phyloP scores from a whole-genome alignment of 1,140 invertebrate genomes.

The Onthophagus taurus region DNA sequence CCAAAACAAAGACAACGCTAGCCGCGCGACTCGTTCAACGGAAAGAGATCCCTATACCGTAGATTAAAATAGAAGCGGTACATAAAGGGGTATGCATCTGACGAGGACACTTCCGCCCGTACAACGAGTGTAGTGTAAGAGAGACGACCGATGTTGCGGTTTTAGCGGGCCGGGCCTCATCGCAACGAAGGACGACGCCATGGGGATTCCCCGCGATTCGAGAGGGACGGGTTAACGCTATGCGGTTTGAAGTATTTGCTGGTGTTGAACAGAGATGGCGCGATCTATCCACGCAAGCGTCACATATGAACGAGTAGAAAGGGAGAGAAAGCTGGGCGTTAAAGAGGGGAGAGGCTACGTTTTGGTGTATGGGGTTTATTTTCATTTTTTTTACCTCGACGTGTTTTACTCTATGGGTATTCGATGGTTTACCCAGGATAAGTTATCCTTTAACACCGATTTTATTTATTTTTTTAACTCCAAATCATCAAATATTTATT shows the following conservation, averaged over 20 bases:
- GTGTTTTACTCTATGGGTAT: too few relatives aligned
- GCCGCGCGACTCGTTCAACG: constrained; percentile 10
- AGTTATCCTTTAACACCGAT: too few relatives aligned
- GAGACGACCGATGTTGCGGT: constrained; percentile 34
- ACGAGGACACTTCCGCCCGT: constrained; percentile 23
- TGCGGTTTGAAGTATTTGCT: constrained; percentile 29
- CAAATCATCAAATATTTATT: too few relatives aligned
- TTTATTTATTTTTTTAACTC: too few relatives aligned
- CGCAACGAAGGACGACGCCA: constrained; percentile 33
- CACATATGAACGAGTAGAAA: constrained; percentile 32
- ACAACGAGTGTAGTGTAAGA: constrained; percentile 18
- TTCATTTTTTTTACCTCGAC: too few relatives aligned
- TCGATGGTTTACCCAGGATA: too few relatives aligned
- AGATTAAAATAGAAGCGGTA: constrained; percentile 39
- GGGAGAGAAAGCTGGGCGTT: constrained; percentile 19
- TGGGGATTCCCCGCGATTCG: constrained; percentile 25
- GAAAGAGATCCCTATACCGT: constrained; percentile 25
- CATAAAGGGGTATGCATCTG: constrained; percentile 34
- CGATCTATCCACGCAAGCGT: constrained; percentile 33
- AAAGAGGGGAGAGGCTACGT: too few relatives aligned
- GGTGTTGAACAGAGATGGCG: constrained; percentile 24
- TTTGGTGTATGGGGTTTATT: too few relatives aligned
- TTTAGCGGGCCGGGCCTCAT: constrained; percentile 34
- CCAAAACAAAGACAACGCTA: constrained; percentile 16
- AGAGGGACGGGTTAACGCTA: constrained; percentile 22